A percentile compares a stretch with the other conserved stretches of the same genome.
phyloP scores from a whole-genome alignment of 2,113 vertebrate species.

The Calcarius ornatus region DNA sequence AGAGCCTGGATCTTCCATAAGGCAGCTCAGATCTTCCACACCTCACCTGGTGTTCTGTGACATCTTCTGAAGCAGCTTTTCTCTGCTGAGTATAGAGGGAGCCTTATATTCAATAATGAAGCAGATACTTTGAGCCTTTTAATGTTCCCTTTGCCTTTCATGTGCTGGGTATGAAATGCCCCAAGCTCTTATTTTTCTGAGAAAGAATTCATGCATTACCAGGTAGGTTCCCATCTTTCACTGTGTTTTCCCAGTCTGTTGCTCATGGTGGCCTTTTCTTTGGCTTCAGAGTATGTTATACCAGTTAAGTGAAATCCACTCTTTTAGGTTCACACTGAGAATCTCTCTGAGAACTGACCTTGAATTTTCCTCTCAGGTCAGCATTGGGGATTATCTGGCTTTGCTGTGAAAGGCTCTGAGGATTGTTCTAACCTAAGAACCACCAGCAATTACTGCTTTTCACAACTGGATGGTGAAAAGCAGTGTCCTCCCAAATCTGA shows the following conservation, averaged over 20 bases:
- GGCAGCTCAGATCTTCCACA: not conserved
- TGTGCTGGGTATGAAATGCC: not conserved
- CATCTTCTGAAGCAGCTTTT: not conserved
- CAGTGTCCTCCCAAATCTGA: not conserved
- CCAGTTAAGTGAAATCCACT: not conserved
- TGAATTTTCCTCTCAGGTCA: not conserved
- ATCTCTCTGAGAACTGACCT: not conserved
- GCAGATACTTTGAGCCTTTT: not conserved
- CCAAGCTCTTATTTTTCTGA: not conserved
- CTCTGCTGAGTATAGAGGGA: not conserved
- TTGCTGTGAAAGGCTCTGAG: slow-evolving; percentile 1
- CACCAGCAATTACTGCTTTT: not conserved
- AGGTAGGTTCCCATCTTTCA: not conserved
- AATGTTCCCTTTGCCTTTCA: not conserved
- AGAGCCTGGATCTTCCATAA: not conserved
- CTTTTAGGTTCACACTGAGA: not conserved
- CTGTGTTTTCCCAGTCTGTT: not conserved
- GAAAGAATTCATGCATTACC: not conserved
- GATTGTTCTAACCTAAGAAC: not conserved
- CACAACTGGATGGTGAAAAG: not conserved
- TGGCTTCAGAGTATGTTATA: not conserved
- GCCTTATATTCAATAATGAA: not conserved
- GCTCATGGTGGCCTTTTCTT: not conserved
- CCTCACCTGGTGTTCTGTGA: not conserved
- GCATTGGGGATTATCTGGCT: not conserved